phyloP scores from a whole-genome alignment of 2,797 vertebrate genomes.

The Loris lydekkerianus region DNA sequence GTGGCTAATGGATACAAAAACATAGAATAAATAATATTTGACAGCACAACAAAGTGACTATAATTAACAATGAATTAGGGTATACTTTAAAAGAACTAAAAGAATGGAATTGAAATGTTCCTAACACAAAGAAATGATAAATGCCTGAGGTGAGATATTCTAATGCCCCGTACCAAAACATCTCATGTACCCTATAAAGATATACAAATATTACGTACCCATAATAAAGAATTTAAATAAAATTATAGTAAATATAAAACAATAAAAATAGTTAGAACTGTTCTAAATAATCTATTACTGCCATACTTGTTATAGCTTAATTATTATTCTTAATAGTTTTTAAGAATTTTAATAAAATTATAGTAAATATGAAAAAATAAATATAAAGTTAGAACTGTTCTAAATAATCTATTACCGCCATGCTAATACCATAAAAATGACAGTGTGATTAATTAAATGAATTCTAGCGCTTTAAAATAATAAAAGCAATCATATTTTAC shows the following conservation, averaged over 20 bases:
- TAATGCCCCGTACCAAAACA: background rate
- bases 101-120: background rate
- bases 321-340: no score
- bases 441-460: background rate
- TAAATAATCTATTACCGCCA: constrained; percentile 2
- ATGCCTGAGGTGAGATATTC: background rate
- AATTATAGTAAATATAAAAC: background rate
- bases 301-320: background rate
- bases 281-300: background rate
- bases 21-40: background rate
- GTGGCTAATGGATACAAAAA: background rate
- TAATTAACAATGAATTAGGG: background rate
- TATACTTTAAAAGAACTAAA: background rate
- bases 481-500: background rate
- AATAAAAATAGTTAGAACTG: background rate
- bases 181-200: background rate
- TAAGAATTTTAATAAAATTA: background rate
- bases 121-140: background rate
- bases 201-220: background rate
- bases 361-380: background rate
- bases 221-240: background rate
- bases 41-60: background rate
- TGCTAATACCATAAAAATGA: background rate
- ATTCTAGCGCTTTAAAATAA: background rate
- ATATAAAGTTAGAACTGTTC: background rate